Evolutionary conservation across 2,113 vertebrate species (phyloP), one percentile per base, ranked within the genome.

Genomic region (Lasiurus cinereus): DNA sequence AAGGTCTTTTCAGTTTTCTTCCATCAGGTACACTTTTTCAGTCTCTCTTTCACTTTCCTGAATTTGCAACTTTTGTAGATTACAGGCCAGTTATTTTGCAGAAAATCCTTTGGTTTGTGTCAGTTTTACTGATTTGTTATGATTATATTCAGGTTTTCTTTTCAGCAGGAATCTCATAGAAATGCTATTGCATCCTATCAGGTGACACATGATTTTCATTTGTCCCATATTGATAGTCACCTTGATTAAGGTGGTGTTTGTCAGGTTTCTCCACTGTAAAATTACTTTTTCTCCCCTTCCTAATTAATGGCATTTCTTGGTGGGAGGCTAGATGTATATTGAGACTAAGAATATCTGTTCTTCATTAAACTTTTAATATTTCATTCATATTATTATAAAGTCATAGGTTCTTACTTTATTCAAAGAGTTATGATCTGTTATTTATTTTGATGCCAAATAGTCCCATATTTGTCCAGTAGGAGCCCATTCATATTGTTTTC

Each of bases 361-460:
- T 48, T 83, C 54, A 74, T 66, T 15, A 66, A 66, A n/a, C 29
- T 59, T 73, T 46, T 10, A 52, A 6, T 79, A 24, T 76, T 87
- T 80, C 6, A 78, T 67, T 94, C 88, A 27, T 83, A 83, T 94
- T 43, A 52, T 2, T 46, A n/a, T 69, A 13, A 36, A 70, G 9
- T 43, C 19, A 59, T 62, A 50, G 3, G 4, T 87, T 83, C 21
- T 39, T 36, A 36, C 27, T 64, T 91, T 89, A 50, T 85, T 66
- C 6, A 76, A 67, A 91, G 24, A 36, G 8, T 83, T 93, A 67
- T 31, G 86, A 72, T 83, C 5, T 0, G 2, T 74, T 93, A 69
- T 69, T 90, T 92, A 52, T 94, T 94, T 93, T 72, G 52, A 91
- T 92, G 48, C 24, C 43, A 88, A 39, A 82, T 76, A 9, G 4